Evolutionary conservation across 30 jellyfish, hydroid and myxozoan species (phyloP), one percentile per base, ranked within the genome.

Genomic region (Pelagia noctiluca): DNA sequence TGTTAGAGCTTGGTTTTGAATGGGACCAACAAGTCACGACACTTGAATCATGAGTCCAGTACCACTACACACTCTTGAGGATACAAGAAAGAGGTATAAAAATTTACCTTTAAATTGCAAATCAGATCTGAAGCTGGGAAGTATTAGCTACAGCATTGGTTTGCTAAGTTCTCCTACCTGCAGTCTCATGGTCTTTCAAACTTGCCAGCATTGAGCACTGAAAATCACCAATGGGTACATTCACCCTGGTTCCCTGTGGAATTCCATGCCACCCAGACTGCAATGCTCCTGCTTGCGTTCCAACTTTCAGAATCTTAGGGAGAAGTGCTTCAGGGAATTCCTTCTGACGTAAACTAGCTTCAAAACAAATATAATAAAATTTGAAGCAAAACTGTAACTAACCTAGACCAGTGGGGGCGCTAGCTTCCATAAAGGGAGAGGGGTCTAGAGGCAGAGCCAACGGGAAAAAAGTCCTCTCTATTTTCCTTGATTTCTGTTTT

Each of bases 171-270:
- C 13, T 71, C 70, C 63, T 68, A 80, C 95, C 97, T 18, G 97
- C 93, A 28, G 53, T 78, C 23, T 67, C 13, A 12, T 16, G 30
- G 24, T 48, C 71, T 1, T 73, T 50, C 22, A 79, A 24, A 13
- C 88, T 62, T 57, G 97, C 53, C 46, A 76, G 71, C 28, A 94
- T 70, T 11, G 97, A 37, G 63, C 99, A 94, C 74, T 94, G 99
- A 31, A 83, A 75, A 64, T 94, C 99, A 24, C 97, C 99, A 36
- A 62, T 35, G 16, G 96, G 96, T 21, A 60, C 90, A 35, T 75
- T 66, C n/a, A 94, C 90, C 0, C 7, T 7, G 22, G 94, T 80
- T 28, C 90, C 90, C 22, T 60, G 65, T 25, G 75, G 48, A 23
- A 89, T 73, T 3, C 83, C 89, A 80, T 62, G 88, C 84, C 88